Evolutionary conservation across 2,797 vertebrate genomes (phyloP).

Genomic region (Delichon dasypus): DNA sequence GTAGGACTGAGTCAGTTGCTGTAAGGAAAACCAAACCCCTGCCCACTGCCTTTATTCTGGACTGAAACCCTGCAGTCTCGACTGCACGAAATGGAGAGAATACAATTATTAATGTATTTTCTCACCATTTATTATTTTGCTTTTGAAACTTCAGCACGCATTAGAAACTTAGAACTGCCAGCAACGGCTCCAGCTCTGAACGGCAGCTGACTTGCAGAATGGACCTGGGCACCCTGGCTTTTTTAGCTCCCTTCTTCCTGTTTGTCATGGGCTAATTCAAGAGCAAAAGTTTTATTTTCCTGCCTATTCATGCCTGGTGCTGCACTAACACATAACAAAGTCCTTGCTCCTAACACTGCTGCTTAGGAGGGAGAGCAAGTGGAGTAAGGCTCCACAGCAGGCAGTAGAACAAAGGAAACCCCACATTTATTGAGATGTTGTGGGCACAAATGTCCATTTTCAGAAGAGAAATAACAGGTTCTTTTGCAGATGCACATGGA

Average conservation of each 20-base stretch:
- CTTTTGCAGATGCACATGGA: not conserved
- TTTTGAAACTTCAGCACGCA: not conserved
- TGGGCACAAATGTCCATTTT: not conserved
- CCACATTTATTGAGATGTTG: not conserved
- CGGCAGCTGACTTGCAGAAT: not conserved
- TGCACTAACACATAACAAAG: not conserved
- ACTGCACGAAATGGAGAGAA: not conserved
- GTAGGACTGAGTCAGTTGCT: not conserved
- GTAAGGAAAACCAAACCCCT: not conserved
- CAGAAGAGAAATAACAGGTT: not conserved
- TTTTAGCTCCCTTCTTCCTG: rapidly evolving
- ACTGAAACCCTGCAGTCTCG: not conserved
- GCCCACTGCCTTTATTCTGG: not conserved
- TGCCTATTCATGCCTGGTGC: not conserved
- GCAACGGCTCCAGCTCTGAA: not conserved
- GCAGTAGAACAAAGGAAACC: not conserved
- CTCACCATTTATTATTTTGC: not conserved
- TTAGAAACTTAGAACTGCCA: not conserved
- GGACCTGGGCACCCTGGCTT: rapidly evolving
- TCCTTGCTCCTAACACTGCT: not conserved
- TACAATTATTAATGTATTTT: not conserved
- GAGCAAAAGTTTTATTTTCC: not conserved
- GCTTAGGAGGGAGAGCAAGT: not conserved
- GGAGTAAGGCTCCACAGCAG: not conserved
- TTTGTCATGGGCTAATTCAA: not conserved